Evolutionary conservation across 2,113 vertebrate species (phyloP), one percentile per base, ranked within the genome.

Genomic region (Dasyprocta punctata): DNA sequence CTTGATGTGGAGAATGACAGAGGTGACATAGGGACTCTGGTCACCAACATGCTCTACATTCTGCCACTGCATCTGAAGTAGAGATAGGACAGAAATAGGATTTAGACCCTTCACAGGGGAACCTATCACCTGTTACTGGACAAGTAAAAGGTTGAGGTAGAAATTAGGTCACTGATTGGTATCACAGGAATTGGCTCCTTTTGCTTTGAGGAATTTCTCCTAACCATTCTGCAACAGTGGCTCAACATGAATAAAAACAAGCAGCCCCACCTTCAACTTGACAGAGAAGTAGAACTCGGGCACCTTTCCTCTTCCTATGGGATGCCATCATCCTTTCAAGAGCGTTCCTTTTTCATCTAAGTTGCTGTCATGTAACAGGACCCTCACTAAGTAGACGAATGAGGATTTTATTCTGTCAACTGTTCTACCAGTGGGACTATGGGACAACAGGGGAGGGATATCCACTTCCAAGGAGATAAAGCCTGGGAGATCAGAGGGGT

Each of bases 21-120:
- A 99, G 38, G 99, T 99, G 97, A 99, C 99, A 7, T 99, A 99
- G 33, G 99, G 99, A 97, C 99, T 99, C 98, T 99, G 99, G 98
- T 99, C 99, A 14, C 99, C 99, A 2, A 99, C 99, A 0, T 99
- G 99, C 54, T 99, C 99, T 98, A 99, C 99, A 0, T 99, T 99
- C 98, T 99, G 99, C 99, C 99, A 99, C 73, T 99, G 99, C 99
- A 99, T 99, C 99, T 99, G 98, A 94, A 98, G 89, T 3, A n/a
- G 96, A 69, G 61, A 95, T 0, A 93, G 33, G 47, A 85, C 0
- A 60, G 71, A 69, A 92, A 41, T 67, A 93, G 56, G 38, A 36
- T 65, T 93, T 75, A 96, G 95, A 89, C 2, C 7, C 36, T 60
- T 56, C 20, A 1, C 1, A 20, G 87, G 36, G 78, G 61, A 60